A percentile compares a stretch with the other conserved stretches of the same genome.
These are phyloP conservation scores for Caenorhabditis remanei DNA, from an alignment of 1,140 invertebrate species.

Conservation along the genomic window DNA sequence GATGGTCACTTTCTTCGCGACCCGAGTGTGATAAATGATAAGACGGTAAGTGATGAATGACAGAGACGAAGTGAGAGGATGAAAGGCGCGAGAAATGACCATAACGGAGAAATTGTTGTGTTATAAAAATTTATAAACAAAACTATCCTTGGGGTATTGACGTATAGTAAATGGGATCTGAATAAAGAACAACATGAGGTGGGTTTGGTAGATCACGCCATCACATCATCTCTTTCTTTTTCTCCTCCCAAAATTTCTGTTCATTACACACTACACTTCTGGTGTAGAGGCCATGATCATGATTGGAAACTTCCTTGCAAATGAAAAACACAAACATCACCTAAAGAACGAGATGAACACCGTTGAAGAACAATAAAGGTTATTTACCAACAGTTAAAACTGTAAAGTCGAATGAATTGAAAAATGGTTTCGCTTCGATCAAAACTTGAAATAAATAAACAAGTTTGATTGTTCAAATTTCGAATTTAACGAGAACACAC, in stretches of 20 bases:
- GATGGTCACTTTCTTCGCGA: slow-evolving; percentile 6
- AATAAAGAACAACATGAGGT: not conserved
- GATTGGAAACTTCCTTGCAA: slow-evolving; percentile 18
- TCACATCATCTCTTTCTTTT: slow-evolving; percentile 15
- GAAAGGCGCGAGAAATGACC: slow-evolving; percentile 16
- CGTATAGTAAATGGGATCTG: slow-evolving; percentile 8
- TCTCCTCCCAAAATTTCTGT: slow-evolving; percentile 3
- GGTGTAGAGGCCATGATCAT: slow-evolving; percentile 26
- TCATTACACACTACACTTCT: slow-evolving; percentile 33
- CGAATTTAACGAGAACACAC: not conserved
- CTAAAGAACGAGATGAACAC: not conserved
- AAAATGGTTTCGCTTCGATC: slow-evolving; percentile 11
- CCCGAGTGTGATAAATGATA: not conserved
- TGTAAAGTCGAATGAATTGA: not conserved
- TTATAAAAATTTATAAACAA: slow-evolving; percentile 18
- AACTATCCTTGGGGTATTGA: not conserved
- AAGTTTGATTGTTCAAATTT: slow-evolving; percentile 24
- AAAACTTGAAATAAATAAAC: slow-evolving; percentile 37
- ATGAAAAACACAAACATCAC: not conserved
- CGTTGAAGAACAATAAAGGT: not conserved
- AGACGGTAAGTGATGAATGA: not conserved
- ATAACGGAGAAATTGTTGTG: not conserved
- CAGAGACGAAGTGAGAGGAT: not conserved
- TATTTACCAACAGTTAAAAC: slow-evolving; percentile 10
- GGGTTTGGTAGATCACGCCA: slow-evolving; percentile 32